Base-by-base conservation (phyloP, 2,888 invertebrate genomes). In the Caenorhabditis imperialis region DNA sequence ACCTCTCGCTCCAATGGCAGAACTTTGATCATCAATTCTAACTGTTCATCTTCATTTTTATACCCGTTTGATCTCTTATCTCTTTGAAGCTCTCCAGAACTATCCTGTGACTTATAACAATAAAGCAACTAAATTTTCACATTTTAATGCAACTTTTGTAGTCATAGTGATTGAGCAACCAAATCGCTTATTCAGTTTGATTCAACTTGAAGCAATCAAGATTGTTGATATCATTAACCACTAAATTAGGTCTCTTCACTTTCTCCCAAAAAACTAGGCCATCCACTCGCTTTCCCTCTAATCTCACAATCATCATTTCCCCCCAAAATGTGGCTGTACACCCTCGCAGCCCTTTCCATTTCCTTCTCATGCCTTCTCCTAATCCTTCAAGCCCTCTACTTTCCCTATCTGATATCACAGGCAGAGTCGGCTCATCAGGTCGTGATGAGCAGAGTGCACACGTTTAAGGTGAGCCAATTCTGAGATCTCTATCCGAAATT, bases 361-460 rank as follows among this genome's bases (percentile, higher is more conserved):
- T 40, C 65, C n/a, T 40, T 65, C 40, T 71, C 75, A 63, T 75
- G 70, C 30, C 45, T 67, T 37, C 54, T 75, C 2, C 44, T 75
- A 6, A 44, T 65, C 8, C 50, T 54, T 16, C 75, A 75, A 42
- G 27, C 57, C 16, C 27, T 75, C 27, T 75, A 75, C 40, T 45
- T 75, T 12, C 75, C 75, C 1, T 75, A 60, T 40, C 23, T 75
- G 18, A 44, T 75, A 27, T 75, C 75, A 33, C 53, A 63, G 51
- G 57, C 75, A 25, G 65, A 65, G 23, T 22, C 50, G 20, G 70
- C 75, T 65, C 70, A 75, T 65, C 30, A 53, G 2, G 2, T 63
- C 0, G 65, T 65, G 4, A 60, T 57, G 48, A 55, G 27, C 25
- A 57, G 48, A 20, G 18, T 75, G 14, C 33, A 70, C 2, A 27